Conservation (phyloP, 92 coral and sea anemone genomes). For the Umimayanthus chanpuru region DNA sequence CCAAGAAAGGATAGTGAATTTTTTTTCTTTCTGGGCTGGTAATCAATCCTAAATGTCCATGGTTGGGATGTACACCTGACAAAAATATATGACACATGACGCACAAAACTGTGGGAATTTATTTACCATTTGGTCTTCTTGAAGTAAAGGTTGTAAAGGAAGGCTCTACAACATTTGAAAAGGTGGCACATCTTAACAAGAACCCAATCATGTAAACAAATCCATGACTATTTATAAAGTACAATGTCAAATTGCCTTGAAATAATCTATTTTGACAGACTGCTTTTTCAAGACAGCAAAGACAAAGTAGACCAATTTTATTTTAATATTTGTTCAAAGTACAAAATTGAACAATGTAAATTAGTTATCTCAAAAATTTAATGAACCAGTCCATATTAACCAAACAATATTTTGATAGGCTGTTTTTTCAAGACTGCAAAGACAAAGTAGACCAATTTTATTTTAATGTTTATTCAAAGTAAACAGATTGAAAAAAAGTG, state of each 20-base stretch:
- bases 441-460: constrained; percentile 39
- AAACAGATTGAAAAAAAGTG: too few relatives aligned
- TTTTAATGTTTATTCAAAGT: background rate
- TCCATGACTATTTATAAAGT: constrained; percentile 52
- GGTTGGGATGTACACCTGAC: constrained; percentile 74
- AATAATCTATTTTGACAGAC: constrained; percentile 28
- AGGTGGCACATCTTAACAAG: constrained; percentile 51
- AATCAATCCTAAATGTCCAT: constrained; percentile 70
- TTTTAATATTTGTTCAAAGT: constrained; percentile 27
- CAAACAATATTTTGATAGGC: constrained; percentile 35
- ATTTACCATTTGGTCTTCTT: constrained; percentile 51
- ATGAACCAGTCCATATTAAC: too few relatives aligned
- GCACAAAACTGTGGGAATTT: constrained; percentile 25
- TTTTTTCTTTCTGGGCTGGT: constrained; percentile 51
- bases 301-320: constrained; percentile 39
- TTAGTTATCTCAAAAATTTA: too few relatives aligned
- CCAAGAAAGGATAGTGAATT: constrained; percentile 44
- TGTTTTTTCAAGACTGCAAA: constrained; percentile 46
- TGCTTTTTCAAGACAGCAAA: constrained; percentile 45
- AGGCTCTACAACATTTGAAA: constrained; percentile 51
- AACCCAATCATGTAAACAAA: constrained; percentile 18
- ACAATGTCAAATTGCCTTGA: constrained; percentile 57
- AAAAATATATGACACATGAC: constrained; percentile 54
- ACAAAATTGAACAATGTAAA: too few relatives aligned
- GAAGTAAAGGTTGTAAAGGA: constrained; percentile 60